Percentiles rank a stretch among this genome's conserved stretches.
Conservation (phyloP, 2,888 invertebrate genomes). For the Pachymerium ferrugineum region DNA sequence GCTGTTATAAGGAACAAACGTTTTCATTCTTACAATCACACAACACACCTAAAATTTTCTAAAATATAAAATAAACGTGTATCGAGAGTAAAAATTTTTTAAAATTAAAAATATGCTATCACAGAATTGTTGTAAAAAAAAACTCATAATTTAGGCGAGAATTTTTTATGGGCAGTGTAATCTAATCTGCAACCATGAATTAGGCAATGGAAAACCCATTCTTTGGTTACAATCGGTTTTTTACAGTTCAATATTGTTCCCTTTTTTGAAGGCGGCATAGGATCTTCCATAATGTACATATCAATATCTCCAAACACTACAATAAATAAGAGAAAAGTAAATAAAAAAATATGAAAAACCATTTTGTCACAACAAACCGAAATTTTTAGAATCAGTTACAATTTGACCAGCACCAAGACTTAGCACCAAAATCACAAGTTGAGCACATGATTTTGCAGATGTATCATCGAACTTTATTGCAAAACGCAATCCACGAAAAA, state of each 20-base stretch:
- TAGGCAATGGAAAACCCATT: constrained; percentile 64
- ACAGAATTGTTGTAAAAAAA: background rate
- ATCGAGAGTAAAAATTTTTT: background rate
- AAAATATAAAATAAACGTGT: background rate
- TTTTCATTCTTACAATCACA: background rate
- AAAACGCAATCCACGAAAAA: background rate
- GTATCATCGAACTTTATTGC: background rate
- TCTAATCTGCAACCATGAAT: constrained; percentile 57
- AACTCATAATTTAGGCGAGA: background rate
- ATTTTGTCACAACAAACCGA: background rate
- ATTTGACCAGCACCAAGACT: background rate
- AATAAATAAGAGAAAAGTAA: background rate
- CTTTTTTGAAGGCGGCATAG: constrained; percentile 56
- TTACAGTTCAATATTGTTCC: constrained; percentile 54
- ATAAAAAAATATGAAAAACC: background rate
- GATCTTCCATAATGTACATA: constrained; percentile 57
- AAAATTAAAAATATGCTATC: background rate
- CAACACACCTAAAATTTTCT: background rate
- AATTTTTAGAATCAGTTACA: background rate
- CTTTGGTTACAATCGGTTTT: constrained; percentile 61
- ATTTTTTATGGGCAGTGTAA: background rate
- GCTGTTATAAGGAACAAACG: background rate
- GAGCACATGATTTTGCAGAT: background rate
- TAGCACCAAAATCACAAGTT: background rate
- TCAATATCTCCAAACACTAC: background rate